Conservation (phyloP, 2,888 invertebrate species). For the Noctua fimbriata region DNA sequence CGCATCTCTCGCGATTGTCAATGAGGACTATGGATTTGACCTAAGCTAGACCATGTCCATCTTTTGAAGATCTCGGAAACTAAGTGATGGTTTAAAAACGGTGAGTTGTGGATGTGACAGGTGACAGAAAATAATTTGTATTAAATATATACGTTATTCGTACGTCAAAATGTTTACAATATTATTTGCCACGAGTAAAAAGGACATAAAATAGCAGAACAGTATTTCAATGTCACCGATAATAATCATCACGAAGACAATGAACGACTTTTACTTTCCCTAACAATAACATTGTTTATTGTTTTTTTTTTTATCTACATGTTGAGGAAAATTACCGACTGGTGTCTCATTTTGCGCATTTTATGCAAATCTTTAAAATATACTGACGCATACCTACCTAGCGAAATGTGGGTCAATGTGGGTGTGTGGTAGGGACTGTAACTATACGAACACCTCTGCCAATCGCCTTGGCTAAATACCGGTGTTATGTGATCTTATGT, state of each 20-base stretch:
- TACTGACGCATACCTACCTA: background rate
- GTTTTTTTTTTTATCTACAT: background rate
- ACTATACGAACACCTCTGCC: background rate
- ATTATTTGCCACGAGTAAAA: background rate
- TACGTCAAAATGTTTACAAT: background rate
- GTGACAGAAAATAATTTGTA: background rate
- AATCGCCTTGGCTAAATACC: background rate
- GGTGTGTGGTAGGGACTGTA: background rate
- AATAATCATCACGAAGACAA: slow-evolving; percentile 4
- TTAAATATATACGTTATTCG: accelerated
- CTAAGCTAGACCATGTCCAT: background rate
- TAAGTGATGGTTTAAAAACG: background rate
- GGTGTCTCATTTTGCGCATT: background rate
- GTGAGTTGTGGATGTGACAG: background rate
- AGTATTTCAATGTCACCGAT: background rate
- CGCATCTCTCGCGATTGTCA: background rate
- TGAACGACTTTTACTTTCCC: slow-evolving; percentile 4
- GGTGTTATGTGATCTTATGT: background rate
- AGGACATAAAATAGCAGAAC: background rate
- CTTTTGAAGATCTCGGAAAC: background rate
- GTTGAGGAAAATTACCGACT: background rate
- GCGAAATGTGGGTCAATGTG: background rate
- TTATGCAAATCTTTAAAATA: background rate
- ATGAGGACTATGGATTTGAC: background rate
- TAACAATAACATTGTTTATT: background rate